Evolutionary conservation across 2,888 invertebrate genomes (phyloP).

Genomic region (Helobdella robusta): DNA sequence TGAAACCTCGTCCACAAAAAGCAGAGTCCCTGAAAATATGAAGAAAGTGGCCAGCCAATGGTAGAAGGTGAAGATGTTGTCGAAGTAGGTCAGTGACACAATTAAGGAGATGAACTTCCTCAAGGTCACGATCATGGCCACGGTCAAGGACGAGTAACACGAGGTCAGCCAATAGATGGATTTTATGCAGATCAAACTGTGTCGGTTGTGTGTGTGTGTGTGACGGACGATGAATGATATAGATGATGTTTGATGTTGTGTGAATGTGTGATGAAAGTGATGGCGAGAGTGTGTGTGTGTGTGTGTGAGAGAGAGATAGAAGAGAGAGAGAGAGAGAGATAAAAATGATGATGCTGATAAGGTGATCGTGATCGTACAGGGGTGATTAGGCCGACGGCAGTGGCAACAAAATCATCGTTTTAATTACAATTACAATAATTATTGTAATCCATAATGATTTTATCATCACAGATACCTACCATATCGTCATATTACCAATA

Average conservation of each 20-base stretch:
- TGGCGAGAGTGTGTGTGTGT: not conserved
- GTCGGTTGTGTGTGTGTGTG: not conserved
- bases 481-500: too few relatives aligned
- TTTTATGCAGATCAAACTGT: slow-evolving; percentile 74
- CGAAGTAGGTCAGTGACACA: slow-evolving; percentile 9
- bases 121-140: not conserved
- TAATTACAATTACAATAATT: too few relatives aligned
- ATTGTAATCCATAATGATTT: too few relatives aligned
- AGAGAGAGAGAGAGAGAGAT: too few relatives aligned
- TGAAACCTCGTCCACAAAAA: not conserved
- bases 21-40: slow-evolving; percentile 7
- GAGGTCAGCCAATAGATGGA: slow-evolving; percentile 82
- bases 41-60: slow-evolving; percentile 5
- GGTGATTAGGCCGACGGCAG: too few relatives aligned
- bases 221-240: not conserved
- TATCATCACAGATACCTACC: too few relatives aligned
- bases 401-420: too few relatives aligned
- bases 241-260: not conserved
- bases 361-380: too few relatives aligned
- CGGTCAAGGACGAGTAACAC: not conserved
- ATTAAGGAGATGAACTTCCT: slow-evolving; percentile 8
- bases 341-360: too few relatives aligned
- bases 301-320: not conserved
- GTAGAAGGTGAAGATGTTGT: slow-evolving; percentile 5
- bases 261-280: not conserved